Base-by-base conservation (phyloP, 2,888 invertebrate species). In the Ormia ochracea region DNA sequence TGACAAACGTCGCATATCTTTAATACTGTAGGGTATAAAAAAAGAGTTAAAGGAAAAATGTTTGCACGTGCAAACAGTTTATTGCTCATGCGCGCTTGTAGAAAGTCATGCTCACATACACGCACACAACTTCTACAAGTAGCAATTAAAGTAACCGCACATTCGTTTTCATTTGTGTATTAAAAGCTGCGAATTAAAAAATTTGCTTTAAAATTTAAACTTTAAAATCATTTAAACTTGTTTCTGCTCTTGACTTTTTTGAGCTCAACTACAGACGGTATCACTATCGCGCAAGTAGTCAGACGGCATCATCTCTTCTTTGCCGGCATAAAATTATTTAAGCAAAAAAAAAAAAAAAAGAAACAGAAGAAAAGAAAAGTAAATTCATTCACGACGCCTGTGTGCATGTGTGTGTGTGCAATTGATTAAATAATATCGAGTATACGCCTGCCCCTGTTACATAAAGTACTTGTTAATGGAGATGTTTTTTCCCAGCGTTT, bases 401-500 rank as follows among this genome's bases (percentile, higher is more conserved):
- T 7, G 3, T 38, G 23, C 5, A 3, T 31, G 23, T 48, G 38
- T 45, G 12, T 21, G 10, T 38, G 45, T 59, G 36, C 12, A 17
- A n/a, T 9, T 54, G 52, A 43, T 76, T 76, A 72, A 76, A 76
- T 80, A 75, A 80, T 48, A 79, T 75, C 43, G 54, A 70, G 74
- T 70, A 79, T 79, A 79, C 79, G 78, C 43, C 70, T 75, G 78
- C 43, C 70, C 31, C 17, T 76, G 4, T 43, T 23, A 4, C 17
- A 63, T 26, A 48, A 50, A 45, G 4, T 56, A 41, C n/a, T n/a
- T n/a, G n/a, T n/a, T n/a, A n/a, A n/a, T n/a, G n/a, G n/a, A n/a
- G n/a, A n/a, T n/a, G n/a, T n/a, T n/a, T n/a, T n/a, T n/a, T n/a
- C n/a, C n/a, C n/a, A n/a, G n/a, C n/a, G n/a, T n/a, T n/a, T n/a